Evolutionary conservation across 2,888 invertebrate genomes (phyloP).

Genomic region (Phanerotoma sp.): DNA sequence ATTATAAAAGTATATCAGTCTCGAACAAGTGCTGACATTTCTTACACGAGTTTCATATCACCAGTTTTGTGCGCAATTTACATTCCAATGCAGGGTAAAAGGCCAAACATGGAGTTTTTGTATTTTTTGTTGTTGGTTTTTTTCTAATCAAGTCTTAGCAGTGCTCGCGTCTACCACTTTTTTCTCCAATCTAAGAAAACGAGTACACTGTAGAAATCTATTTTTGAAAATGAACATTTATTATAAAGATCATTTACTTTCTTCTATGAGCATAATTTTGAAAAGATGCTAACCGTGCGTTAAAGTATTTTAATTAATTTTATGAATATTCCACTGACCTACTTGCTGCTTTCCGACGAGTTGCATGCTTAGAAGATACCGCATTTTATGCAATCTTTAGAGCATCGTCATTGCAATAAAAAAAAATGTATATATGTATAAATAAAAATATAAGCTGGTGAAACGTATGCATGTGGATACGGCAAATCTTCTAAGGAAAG

Average conservation of each 20-base stretch:
- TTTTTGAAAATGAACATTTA: background rate
- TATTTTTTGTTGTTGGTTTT: background rate
- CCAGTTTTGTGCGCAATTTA: constrained; percentile 18
- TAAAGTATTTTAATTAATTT: constrained; percentile 5
- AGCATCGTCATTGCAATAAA: background rate
- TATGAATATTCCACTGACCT: constrained; percentile 23
- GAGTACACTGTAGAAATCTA: background rate
- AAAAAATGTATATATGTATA: constrained; percentile 1
- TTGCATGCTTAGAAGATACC: background rate
- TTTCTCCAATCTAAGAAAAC: background rate
- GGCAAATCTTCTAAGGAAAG: constrained; percentile 7
- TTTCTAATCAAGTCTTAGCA: constrained; percentile 8
- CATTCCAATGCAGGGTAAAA: constrained; percentile 16
- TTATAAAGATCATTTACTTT: background rate
- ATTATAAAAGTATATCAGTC: too few relatives aligned
- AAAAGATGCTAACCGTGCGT: background rate
- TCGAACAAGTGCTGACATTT: too few relatives aligned
- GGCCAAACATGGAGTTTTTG: constrained; percentile 1
- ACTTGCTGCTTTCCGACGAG: constrained; percentile 3
- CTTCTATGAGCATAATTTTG: background rate
- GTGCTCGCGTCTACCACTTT: background rate
- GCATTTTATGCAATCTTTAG: background rate
- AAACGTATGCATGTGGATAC: constrained; percentile 3
- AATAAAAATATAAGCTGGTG: constrained; percentile 1
- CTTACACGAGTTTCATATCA: constrained; percentile 12